A percentile compares a stretch with the other conserved stretches of the same genome.
Evolutionary conservation across 1,140 invertebrate genomes (phyloP).

Genomic region (Parapsyche elsis): DNA sequence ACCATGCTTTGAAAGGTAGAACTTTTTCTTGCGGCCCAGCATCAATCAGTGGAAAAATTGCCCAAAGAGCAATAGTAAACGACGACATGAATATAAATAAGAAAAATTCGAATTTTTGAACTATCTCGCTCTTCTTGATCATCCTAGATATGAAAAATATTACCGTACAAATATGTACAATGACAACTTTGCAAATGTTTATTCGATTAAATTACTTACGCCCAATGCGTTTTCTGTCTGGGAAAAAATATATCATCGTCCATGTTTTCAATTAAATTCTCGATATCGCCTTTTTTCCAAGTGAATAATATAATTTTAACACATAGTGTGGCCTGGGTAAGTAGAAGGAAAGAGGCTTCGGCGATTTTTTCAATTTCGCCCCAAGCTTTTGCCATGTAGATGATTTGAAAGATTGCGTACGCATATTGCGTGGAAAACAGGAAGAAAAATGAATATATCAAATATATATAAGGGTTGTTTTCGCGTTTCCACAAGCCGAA

Average conservation of each 20-base stretch:
- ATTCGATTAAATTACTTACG: constrained; percentile 35
- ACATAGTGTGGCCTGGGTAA: constrained; percentile 51
- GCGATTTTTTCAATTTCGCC: constrained; percentile 55
- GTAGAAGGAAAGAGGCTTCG: constrained; percentile 52
- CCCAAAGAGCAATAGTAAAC: constrained; percentile 49
- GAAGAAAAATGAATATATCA: constrained; percentile 37
- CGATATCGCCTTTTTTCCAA: constrained; percentile 28
- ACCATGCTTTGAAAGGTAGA: constrained; percentile 54
- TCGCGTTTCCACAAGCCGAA: constrained; percentile 51
- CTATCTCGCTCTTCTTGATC: constrained; percentile 26
- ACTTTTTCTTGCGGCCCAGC: constrained; percentile 37
- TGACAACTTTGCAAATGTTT: background rate
- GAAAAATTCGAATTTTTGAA: constrained; percentile 47
- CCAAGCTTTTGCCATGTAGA: constrained; percentile 49
- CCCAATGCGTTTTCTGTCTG: constrained; percentile 6
- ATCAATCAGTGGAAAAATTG: constrained; percentile 51
- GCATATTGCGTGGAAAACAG: constrained; percentile 52
- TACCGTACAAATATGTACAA: background rate
- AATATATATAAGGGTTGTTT: constrained; percentile 31
- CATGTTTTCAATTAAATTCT: constrained; percentile 37
- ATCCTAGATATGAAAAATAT: constrained; percentile 43
- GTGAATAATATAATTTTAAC: constrained; percentile 49
- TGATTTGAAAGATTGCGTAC: constrained; percentile 50
- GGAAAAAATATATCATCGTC: constrained; percentile 42
- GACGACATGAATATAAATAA: constrained; percentile 42